Evolutionary conservation across 2,888 invertebrate genomes (phyloP), one percentile per base, ranked within the genome.

Genomic region (Meteorus colon): DNA sequence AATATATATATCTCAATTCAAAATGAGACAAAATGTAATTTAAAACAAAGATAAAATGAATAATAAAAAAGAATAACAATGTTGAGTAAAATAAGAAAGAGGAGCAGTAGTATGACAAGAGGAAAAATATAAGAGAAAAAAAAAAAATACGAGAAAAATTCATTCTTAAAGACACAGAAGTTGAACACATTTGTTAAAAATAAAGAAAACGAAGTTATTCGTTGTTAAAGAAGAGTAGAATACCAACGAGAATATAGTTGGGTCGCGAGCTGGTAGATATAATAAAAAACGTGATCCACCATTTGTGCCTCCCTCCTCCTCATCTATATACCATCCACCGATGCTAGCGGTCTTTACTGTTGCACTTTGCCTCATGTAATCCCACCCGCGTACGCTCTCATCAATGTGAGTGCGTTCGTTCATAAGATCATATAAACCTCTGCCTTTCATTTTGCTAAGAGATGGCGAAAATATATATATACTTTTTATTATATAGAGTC

Each of bases 381-480:
- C 77, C 70, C 74, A 73, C 55, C 55, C 59, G 24, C 67, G 60
- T 59, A 65, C 45, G 51, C 63, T 67, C 19, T 77, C 76, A 80
- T 78, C 76, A 78, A 72, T 72, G 75, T 65, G 59, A 77, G 76
- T 78, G 77, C 70, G 71, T 63, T 59, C 69, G n/a, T 48, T 71
- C 62, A 62, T 24, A 55, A 73, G 74, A 76, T 78, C 78, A 62
- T 74, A 80, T 74, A 77, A 84, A 83, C 76, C 74, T 80, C 76
- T 74, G 67, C 76, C 79, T 80, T 83, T 80, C 80, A 82, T 82
- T 83, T 82, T 67, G 67, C 66, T 68, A 73, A 80, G 73, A 76
- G 72, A 78, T 48, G 55, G 24, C 29, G 74, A 63, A 63, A 72
- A 31, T 74, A 59, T 74, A 73, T 31, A 67, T 41, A 41, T 41